Conservation (phyloP, 2,797 vertebrate species). For the Euthynnus affinis region DNA sequence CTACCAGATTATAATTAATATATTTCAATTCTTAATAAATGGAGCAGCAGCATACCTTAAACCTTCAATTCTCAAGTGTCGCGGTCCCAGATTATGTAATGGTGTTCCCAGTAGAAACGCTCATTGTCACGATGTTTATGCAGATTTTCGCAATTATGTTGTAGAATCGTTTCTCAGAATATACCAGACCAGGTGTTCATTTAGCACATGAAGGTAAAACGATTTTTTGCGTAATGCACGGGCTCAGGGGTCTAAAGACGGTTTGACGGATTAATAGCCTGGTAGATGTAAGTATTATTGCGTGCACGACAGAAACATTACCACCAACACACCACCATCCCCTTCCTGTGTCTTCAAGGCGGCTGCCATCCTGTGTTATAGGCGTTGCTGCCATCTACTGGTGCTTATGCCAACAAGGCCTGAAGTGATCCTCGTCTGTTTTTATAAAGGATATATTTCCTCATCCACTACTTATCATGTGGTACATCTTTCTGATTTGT, state of each 20-base stretch:
- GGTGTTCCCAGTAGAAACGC: not conserved
- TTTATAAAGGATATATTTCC: not conserved
- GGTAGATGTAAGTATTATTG: not conserved
- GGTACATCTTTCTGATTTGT: not conserved
- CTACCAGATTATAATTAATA: not conserved
- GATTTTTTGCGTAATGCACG: not conserved
- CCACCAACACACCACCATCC: not conserved
- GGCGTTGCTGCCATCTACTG: constrained; percentile 55
- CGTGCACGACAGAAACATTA: not conserved
- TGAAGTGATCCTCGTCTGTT: not conserved
- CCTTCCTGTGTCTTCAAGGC: constrained; percentile 12
- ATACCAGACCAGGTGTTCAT: too few species aligned
- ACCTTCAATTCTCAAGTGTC: not conserved
- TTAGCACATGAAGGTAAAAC: rapidly evolving
- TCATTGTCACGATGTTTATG: constrained; percentile 13
- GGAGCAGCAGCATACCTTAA: constrained; percentile 24
- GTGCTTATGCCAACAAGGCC: not conserved
- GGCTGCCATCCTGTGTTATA: not conserved
- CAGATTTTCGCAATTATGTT: not conserved
- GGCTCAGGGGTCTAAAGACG: not conserved
- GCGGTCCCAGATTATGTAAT: not conserved
- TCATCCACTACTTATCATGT: not conserved
- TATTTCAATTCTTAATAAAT: not conserved
- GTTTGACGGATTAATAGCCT: not conserved
- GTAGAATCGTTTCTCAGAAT: not conserved